Conservation (phyloP, 2,797 vertebrate species). For the Tamandua tetradactyla region DNA sequence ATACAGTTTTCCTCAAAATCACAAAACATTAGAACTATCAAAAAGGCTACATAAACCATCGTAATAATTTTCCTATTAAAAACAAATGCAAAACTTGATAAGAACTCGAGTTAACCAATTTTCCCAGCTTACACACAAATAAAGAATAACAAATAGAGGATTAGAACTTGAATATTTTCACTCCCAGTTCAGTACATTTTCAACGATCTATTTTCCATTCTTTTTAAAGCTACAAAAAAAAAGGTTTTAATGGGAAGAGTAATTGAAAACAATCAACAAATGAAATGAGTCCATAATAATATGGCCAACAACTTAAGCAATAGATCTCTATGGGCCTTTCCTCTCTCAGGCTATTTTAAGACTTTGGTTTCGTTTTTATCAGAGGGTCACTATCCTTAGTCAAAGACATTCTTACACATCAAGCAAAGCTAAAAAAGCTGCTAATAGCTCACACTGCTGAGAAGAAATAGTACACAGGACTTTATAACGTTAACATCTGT, state of each 20-base stretch:
- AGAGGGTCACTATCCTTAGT: background rate
- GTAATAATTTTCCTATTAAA: background rate
- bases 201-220: background rate
- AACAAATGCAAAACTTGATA: background rate
- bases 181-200: background rate
- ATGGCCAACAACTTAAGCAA: background rate
- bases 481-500: fast-evolving
- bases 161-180: too few species aligned
- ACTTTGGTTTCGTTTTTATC: background rate
- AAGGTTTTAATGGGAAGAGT: too few species aligned
- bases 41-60: background rate
- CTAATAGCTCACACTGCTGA: background rate
- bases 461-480: fast-evolving
- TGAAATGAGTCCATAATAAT: background rate
- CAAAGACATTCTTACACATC: background rate
- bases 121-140: background rate
- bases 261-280: background rate
- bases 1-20: background rate
- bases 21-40: background rate
- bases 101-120: background rate
- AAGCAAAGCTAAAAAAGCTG: too few species aligned
- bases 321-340: background rate
- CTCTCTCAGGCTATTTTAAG: background rate
- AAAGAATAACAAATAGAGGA: background rate
- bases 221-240: background rate